Evolutionary conservation across 1,140 invertebrate species (phyloP).

Genomic region (Hyposmocoma kahamanoa): DNA sequence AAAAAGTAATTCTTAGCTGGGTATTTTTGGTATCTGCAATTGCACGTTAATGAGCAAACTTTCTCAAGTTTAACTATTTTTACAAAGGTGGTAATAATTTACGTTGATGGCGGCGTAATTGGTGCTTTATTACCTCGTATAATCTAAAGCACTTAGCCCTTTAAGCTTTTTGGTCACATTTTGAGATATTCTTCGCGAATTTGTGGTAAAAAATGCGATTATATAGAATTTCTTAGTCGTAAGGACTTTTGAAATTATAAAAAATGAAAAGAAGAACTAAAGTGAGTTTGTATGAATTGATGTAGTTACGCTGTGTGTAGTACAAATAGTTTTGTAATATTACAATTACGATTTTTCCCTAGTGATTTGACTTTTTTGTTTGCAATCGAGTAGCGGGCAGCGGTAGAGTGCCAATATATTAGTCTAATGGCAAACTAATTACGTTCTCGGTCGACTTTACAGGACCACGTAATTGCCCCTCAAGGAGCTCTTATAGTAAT

Average conservation of each 20-base stretch:
- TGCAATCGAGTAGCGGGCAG: slow-evolving; percentile 36
- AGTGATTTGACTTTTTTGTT: slow-evolving; percentile 44
- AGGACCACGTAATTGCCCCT: slow-evolving; percentile 51
- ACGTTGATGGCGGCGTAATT: slow-evolving; percentile 17
- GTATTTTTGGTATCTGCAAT: background rate
- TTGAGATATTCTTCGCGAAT: too few species aligned
- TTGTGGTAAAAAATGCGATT: too few species aligned
- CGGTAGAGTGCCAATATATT: slow-evolving; percentile 57
- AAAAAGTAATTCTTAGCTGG: too few species aligned
- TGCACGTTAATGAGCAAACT: background rate
- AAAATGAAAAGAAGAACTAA: too few species aligned
- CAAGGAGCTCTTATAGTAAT: slow-evolving; percentile 29
- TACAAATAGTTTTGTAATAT: too few species aligned
- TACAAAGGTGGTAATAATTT: slow-evolving; percentile 13
- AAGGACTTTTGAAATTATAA: too few species aligned
- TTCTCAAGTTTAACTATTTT: slow-evolving; percentile 5
- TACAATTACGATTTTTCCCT: slow-evolving; percentile 31
- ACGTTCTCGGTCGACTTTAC: slow-evolving; percentile 44
- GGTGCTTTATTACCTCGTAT: slow-evolving; percentile 14
- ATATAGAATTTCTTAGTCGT: too few species aligned
- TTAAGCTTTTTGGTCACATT: too few species aligned
- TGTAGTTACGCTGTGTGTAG: too few species aligned
- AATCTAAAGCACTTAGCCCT: too few species aligned
- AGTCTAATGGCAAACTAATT: slow-evolving; percentile 66
- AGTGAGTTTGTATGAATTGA: too few species aligned